Percentiles rank a stretch among this genome's conserved stretches.
Conservation (phyloP, 1,140 invertebrate genomes). For the Bombus waltoni region DNA sequence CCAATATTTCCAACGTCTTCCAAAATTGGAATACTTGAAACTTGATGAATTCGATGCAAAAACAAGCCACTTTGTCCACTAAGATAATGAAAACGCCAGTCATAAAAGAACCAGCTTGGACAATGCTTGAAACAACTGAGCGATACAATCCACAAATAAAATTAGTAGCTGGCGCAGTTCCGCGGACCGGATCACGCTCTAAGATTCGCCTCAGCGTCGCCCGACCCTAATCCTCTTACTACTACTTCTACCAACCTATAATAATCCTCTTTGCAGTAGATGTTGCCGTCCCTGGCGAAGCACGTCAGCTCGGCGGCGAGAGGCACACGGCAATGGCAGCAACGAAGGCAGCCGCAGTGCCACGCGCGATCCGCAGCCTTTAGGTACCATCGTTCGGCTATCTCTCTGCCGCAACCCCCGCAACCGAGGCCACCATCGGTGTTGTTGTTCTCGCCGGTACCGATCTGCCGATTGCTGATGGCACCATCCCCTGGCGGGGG, state of each 20-base stretch:
- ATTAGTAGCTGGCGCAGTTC: not conserved
- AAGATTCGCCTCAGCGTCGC: not conserved
- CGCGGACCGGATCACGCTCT: not conserved
- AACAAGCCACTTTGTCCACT: not conserved
- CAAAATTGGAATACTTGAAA: not conserved
- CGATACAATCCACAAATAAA: not conserved
- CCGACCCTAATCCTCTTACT: slow-evolving; percentile 38
- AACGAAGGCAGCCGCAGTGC: slow-evolving; percentile 94
- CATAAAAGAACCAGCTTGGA: not conserved
- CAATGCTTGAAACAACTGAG: no score
- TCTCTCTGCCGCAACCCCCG: slow-evolving; percentile 80
- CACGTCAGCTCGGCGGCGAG: slow-evolving; percentile 94
- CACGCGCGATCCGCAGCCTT: slow-evolving; percentile 94
- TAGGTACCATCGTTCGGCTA: slow-evolving; percentile 88
- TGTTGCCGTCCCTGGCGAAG: slow-evolving; percentile 94
- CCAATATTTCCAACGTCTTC: not conserved
- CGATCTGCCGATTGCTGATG: slow-evolving; percentile 58
- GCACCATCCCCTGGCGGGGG: slow-evolving; percentile 75
- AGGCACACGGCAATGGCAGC: slow-evolving; percentile 92
- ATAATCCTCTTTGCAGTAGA: slow-evolving; percentile 98
- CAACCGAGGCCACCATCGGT: slow-evolving; percentile 71
- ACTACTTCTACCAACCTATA: slow-evolving; percentile 88
- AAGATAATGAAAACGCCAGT: not conserved
- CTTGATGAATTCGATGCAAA: not conserved
- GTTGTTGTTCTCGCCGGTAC: slow-evolving; percentile 63